These are phyloP conservation scores for Ciona savignyi DNA, from an alignment of 23 tunicate genomes.

Conservation along the genomic window DNA sequence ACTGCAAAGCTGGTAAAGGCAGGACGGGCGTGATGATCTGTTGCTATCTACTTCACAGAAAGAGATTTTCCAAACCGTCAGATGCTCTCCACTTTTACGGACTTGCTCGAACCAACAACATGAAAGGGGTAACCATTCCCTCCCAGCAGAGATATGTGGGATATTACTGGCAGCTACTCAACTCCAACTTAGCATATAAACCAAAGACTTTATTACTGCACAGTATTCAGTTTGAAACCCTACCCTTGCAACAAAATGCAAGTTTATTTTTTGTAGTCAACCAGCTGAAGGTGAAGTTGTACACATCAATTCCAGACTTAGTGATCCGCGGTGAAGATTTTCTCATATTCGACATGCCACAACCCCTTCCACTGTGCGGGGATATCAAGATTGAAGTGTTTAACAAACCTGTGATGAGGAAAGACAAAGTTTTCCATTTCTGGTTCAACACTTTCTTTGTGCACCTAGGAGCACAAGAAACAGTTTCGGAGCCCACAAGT, in stretches of 20 bases:
- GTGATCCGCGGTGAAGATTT: conserved; percentile 25
- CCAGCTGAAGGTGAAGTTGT: conserved; percentile 69
- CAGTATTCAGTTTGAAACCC: conserved; percentile 60
- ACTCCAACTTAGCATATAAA: conserved; percentile 33
- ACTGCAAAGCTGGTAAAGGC: conserved; percentile 97
- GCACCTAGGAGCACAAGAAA: conserved; percentile 40
- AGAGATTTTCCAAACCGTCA: conserved; percentile 31
- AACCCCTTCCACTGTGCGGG: conserved; percentile 79
- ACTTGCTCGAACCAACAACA: conserved; percentile 74
- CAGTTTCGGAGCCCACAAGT: too few species aligned
- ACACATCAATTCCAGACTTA: conserved; percentile 47
- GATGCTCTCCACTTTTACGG: conserved; percentile 77
- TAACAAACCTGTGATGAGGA: conserved; percentile 71
- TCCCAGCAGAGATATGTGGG: conserved; percentile 79
- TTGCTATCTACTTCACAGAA: conserved; percentile 74
- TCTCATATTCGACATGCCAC: conserved; percentile 56
- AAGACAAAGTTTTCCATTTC: conserved; percentile 86
- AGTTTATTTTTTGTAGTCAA: conserved; percentile 59
- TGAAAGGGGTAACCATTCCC: conserved; percentile 96
- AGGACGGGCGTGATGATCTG: conserved; percentile 94
- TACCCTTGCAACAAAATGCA: conserved; percentile 51
- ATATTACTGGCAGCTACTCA: conserved; percentile 53
- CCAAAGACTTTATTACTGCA: conserved; percentile 84
- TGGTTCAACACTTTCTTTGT: conserved; percentile 95
- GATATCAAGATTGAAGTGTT: conserved; percentile 84